phyloP scores from a whole-genome alignment of 2,113 vertebrate genomes.

The Clinocottus analis region DNA sequence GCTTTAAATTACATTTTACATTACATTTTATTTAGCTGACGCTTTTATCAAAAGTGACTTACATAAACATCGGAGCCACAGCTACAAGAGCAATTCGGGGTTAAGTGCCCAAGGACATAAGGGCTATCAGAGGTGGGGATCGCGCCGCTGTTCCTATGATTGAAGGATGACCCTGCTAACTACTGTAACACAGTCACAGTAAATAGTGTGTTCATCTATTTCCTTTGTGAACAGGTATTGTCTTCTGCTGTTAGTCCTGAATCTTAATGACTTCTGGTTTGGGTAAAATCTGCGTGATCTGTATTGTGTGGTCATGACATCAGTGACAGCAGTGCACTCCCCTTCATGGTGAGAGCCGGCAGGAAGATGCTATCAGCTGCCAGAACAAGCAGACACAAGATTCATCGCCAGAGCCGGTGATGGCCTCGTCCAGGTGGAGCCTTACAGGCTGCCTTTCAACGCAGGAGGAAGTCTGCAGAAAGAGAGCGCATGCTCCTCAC shows the following conservation, averaged over 20 bases:
- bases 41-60: too few species aligned
- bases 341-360: neutral
- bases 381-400: conserved; percentile 18
- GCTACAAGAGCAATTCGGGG: too few species aligned
- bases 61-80: too few species aligned
- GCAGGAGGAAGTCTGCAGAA: neutral
- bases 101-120: too few species aligned
- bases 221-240: neutral
- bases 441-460: conserved; percentile 4
- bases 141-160: too few species aligned
- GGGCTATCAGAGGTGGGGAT: too few species aligned
- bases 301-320: neutral
- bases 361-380: conserved; percentile 43
- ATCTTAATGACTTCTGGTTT: neutral
- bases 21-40: too few species aligned
- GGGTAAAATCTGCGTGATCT: neutral
- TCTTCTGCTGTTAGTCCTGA: neutral
- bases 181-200: too few species aligned
- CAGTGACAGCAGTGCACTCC: neutral
- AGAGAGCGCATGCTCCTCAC: neutral
- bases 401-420: neutral
- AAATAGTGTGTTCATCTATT: neutral
- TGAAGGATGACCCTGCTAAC: too few species aligned
- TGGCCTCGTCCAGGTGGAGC: neutral
- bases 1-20: neutral